These are phyloP conservation scores for Drosophila ercepeae DNA, from an alignment of 1,140 invertebrate genomes.

Conservation along the genomic window DNA sequence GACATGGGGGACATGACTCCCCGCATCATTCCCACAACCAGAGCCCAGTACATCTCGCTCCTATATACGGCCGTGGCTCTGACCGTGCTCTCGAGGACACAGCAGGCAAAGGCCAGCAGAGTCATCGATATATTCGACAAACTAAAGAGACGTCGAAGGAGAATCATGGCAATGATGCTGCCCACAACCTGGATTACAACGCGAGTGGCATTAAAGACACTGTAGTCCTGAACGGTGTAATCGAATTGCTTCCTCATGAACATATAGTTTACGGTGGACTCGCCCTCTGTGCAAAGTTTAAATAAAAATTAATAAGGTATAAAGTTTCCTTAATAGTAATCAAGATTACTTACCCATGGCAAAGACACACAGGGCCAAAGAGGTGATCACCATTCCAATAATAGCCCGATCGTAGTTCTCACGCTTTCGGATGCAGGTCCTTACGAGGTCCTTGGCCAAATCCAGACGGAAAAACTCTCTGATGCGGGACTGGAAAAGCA, in stretches of 20 bases:
- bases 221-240: constrained; percentile 88
- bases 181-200: constrained; percentile 85
- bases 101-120: constrained; percentile 72
- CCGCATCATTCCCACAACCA: constrained; percentile 85
- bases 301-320: background rate
- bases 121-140: constrained; percentile 70
- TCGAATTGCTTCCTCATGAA: constrained; percentile 87
- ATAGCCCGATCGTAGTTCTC: constrained; percentile 86
- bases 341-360: constrained; percentile 60
- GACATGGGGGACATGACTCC: constrained; percentile 86
- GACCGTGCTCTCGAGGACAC: constrained; percentile 84
- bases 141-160: constrained; percentile 84
- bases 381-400: constrained; percentile 86
- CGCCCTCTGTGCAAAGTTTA: constrained; percentile 66
- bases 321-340: no score
- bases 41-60: constrained; percentile 87
- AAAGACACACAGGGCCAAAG: constrained; percentile 85
- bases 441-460: constrained; percentile 86
- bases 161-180: constrained; percentile 84
- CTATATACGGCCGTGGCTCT: constrained; percentile 85
- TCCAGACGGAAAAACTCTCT: constrained; percentile 85
- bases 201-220: constrained; percentile 84
- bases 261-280: constrained; percentile 85
- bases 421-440: constrained; percentile 86
- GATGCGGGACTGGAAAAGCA: constrained; percentile 49